Evolutionary conservation across 1,140 invertebrate genomes (phyloP).

Genomic region (Druon quercuslanigerum): DNA sequence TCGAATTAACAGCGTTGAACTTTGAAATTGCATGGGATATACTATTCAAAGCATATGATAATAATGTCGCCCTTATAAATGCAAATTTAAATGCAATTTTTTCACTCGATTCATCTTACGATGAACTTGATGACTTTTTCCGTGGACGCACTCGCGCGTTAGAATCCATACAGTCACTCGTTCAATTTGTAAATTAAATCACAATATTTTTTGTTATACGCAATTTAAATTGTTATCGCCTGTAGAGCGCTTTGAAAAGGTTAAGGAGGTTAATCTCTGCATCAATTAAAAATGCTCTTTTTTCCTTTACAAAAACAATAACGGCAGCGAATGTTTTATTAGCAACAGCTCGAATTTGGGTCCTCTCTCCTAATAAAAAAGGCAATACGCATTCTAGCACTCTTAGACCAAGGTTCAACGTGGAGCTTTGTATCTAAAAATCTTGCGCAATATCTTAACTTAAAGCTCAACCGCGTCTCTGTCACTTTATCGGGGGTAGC

Average conservation of each 20-base stretch:
- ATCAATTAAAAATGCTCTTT: conserved; percentile 36
- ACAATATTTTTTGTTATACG: conserved; percentile 31
- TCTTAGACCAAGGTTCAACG: conserved; percentile 41
- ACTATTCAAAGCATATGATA: conserved; percentile 51
- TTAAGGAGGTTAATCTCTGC: conserved; percentile 24
- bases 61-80: conserved; percentile 49
- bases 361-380: neutral
- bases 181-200: conserved; percentile 32
- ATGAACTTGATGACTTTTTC: conserved; percentile 36
- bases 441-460: neutral
- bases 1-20: conserved; percentile 44
- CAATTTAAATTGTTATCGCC: neutral
- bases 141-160: conserved; percentile 31
- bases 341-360: neutral
- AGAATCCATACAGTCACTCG: conserved; percentile 34
- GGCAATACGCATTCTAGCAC: conserved; percentile 27
- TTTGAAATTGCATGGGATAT: conserved; percentile 43
- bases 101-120: conserved; percentile 14
- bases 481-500: conserved; percentile 35
- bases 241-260: neutral
- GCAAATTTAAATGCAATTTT: conserved; percentile 55
- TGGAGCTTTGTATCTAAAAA: conserved; percentile 37
- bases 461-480: conserved; percentile 7
- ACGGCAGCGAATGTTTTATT: neutral
- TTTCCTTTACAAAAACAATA: neutral